These are phyloP conservation scores for Synergus laeviventris DNA, from an alignment of 2,888 invertebrate genomes.

Conservation along the genomic window DNA sequence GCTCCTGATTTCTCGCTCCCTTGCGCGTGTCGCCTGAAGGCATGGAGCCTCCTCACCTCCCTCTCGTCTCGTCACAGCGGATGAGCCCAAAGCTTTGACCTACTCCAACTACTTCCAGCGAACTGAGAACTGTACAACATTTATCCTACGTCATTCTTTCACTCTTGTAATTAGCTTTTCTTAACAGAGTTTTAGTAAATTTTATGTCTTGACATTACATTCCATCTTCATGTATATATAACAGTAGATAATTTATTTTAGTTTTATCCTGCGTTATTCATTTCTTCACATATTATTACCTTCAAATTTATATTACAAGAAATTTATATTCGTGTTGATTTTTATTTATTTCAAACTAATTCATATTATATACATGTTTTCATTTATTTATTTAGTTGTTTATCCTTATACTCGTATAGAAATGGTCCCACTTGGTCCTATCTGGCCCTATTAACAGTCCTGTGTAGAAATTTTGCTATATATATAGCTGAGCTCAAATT, in stretches of 20 bases:
- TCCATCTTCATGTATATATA: not conserved
- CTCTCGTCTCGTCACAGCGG: conserved; percentile 32
- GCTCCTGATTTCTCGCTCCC: conserved; percentile 38
- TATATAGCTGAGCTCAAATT: too few species aligned
- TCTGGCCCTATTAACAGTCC: too few species aligned
- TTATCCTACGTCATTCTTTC: not conserved
- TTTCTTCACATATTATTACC: not conserved
- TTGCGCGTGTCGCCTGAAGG: conserved; percentile 40
- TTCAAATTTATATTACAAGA: not conserved
- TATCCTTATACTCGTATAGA: not conserved
- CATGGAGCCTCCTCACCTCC: conserved; percentile 36
- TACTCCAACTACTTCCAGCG: conserved; percentile 39
- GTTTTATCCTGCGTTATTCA: not conserved
- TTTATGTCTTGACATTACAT: not conserved
- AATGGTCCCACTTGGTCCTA: too few species aligned
- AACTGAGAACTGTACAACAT: conserved; percentile 11
- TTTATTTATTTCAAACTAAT: conserved; percentile 2
- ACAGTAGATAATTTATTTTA: conserved; percentile 21
- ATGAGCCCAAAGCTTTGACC: conserved; percentile 40
- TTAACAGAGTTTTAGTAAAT: not conserved
- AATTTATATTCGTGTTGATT: conserved; percentile 13
- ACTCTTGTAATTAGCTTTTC: conserved; percentile 5
- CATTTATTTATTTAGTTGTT: not conserved
- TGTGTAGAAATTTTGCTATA: too few species aligned
- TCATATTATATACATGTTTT: not conserved